phyloP scores from a whole-genome alignment of 2,113 vertebrate species.

The Vidua chalybeata region DNA sequence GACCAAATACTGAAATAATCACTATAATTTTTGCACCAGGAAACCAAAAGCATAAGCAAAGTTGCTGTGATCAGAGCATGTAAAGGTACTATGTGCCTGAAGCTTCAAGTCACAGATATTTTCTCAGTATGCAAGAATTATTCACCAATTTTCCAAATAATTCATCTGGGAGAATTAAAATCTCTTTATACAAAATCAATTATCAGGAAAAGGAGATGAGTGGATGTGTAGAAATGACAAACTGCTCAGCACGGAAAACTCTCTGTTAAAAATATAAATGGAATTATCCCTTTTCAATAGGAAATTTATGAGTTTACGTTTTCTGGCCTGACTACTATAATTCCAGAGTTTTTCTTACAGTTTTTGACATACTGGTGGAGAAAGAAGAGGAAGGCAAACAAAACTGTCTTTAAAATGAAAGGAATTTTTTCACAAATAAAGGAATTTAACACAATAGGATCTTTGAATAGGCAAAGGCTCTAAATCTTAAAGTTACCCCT shows the following conservation, averaged over 20 bases:
- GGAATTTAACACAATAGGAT: rapidly evolving
- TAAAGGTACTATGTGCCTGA: rapidly evolving
- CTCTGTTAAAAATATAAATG: not conserved
- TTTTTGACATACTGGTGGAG: not conserved
- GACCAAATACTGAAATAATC: not conserved
- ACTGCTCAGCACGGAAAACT: not conserved
- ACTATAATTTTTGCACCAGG: not conserved
- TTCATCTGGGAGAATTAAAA: not conserved
- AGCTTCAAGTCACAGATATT: not conserved
- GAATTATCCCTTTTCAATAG: not conserved
- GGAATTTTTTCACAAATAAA: not conserved
- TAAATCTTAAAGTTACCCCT: not conserved
- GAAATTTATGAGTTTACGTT: not conserved
- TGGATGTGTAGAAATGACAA: not conserved
- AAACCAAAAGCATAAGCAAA: not conserved
- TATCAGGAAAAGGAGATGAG: not conserved
- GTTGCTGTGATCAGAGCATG: not conserved
- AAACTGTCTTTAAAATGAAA: not conserved
- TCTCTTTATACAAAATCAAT: not conserved
- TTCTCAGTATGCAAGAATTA: not conserved
- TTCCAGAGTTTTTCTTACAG: not conserved
- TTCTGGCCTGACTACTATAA: not conserved
- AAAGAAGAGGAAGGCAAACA: not conserved
- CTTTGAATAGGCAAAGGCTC: not conserved
- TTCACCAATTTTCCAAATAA: not conserved